Evolutionary conservation across 1,140 invertebrate genomes (phyloP), one percentile per base, ranked within the genome.

Genomic region (Limonius californicus): DNA sequence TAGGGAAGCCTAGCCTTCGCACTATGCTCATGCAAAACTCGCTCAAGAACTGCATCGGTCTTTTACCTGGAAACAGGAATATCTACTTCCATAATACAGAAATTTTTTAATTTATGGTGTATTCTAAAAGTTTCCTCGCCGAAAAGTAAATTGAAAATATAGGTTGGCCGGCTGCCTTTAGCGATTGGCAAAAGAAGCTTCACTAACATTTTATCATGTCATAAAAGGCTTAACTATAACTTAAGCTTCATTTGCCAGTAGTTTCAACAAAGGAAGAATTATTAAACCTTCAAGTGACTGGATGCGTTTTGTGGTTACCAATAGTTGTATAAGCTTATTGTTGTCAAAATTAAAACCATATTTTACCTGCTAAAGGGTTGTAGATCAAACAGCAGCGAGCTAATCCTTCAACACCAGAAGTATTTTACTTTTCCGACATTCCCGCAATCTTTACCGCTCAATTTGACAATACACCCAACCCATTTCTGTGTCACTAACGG

Each of bases 1-100:
- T 45, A 15, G 12, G 42, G 6, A 45, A 15, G 12, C 42, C 14
- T 2, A 6, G n/a, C 14, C 4, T 2, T 4, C 12, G 9, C 9
- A 27, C 9, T 6, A 45, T 15, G 12, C 14, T 45, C 12, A 18
- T 45, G 42, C 42, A 45, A 45, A 45, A 45, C 42, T 45, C 16
- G 14, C 42, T 45, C 2, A 12, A 45, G 42, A 45, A 45, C n/a
- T n/a, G 42, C 42, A 4, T 2, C 2, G 12, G 2, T 15, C 42
- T 45, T 6, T 45, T 45, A 45, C 42, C 42, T 45, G 42, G 42
- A 45, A 45, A 45, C 2, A 45, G 42, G 14, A 45, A 45, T 45
- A 6, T n/a, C n/a, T n/a, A n/a, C n/a, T n/a, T n/a, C n/a, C n/a
- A n/a, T n/a, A n/a, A n/a, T n/a, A n/a, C n/a, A n/a, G n/a, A n/a